These are phyloP conservation scores for Astatotilapia flaviijosephi DNA, from an alignment of 2,113 vertebrate genomes.

Conservation along the genomic window DNA sequence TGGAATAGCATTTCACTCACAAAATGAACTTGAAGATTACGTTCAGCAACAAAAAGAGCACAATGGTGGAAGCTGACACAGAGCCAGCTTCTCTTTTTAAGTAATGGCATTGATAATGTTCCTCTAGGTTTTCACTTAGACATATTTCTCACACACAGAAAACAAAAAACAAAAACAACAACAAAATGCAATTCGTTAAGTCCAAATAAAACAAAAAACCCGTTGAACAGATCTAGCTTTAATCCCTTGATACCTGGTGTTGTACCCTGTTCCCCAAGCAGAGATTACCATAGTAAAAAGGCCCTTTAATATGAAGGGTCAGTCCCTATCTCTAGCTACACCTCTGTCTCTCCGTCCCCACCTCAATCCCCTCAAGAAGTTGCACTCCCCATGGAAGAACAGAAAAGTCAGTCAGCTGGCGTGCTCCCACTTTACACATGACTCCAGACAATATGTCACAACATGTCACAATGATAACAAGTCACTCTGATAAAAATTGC, in stretches of 20 bases:
- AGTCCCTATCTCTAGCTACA: slow-evolving; percentile 41
- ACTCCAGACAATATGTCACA: slow-evolving; percentile 64
- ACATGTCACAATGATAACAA: slow-evolving; percentile 67
- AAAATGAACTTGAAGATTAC: slow-evolving; percentile 49
- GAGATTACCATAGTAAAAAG: slow-evolving; percentile 60
- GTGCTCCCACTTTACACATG: slow-evolving; percentile 49
- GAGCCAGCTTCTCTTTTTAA: slow-evolving; percentile 54
- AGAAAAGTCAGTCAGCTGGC: slow-evolving; percentile 52
- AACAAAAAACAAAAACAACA: not conserved
- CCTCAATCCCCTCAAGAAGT: slow-evolving; percentile 7
- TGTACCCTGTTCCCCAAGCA: slow-evolving; percentile 68
- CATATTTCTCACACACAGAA: slow-evolving; percentile 47
- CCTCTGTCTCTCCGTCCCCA: not conserved
- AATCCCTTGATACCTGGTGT: slow-evolving; percentile 47
- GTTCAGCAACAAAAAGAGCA: slow-evolving; percentile 65
- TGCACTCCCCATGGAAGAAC: slow-evolving; percentile 52
- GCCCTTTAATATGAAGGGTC: slow-evolving; percentile 74
- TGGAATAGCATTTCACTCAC: slow-evolving; percentile 49
- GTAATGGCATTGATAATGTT: slow-evolving; percentile 61
- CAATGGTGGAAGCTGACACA: slow-evolving; percentile 65
- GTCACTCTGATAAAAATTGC: slow-evolving; percentile 65
- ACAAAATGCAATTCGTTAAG: slow-evolving; percentile 32
- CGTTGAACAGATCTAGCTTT: slow-evolving; percentile 38
- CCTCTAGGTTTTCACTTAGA: slow-evolving; percentile 35
- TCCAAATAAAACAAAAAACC: not conserved